These are phyloP conservation scores for Unio delphinus DNA, from an alignment of 2,888 invertebrate species.

Conservation along the genomic window DNA sequence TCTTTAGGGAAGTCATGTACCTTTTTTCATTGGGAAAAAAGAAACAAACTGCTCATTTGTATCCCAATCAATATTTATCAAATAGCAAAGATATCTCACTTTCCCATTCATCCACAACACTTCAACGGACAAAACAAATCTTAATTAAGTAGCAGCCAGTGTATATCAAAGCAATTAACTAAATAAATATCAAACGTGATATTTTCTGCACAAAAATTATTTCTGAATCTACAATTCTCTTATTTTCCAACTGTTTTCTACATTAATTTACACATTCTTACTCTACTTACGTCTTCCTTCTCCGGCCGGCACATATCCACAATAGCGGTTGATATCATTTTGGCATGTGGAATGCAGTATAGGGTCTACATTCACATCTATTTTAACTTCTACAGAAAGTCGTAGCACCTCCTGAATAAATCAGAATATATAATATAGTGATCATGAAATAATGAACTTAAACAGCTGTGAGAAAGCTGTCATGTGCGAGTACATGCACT, in stretches of 20 bases:
- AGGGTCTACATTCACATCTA: slow-evolving; percentile 96
- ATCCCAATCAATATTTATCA: too few species aligned
- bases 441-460: too few species aligned
- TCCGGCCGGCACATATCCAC: slow-evolving; percentile 81
- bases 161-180: neutral
- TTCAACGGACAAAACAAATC: neutral
- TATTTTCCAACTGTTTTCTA: too few species aligned
- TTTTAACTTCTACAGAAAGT: slow-evolving; percentile 86
- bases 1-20: too few species aligned
- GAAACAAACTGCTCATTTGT: too few species aligned
- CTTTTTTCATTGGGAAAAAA: too few species aligned
- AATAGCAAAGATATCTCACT: too few species aligned
- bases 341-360: slow-evolving; percentile 90
- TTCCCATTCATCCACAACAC: too few species aligned
- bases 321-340: slow-evolving; percentile 77
- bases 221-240: too few species aligned
- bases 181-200: neutral
- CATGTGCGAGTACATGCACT: too few species aligned
- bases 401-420: slow-evolving; percentile 83
- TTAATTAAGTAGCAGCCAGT: neutral
- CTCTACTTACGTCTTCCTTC: slow-evolving; percentile 81
- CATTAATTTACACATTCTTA: too few species aligned
- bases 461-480: too few species aligned
- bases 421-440: neutral
- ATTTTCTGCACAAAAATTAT: neutral